Conservation (phyloP, 2,888 invertebrate species). For the Leucoma salicis region DNA sequence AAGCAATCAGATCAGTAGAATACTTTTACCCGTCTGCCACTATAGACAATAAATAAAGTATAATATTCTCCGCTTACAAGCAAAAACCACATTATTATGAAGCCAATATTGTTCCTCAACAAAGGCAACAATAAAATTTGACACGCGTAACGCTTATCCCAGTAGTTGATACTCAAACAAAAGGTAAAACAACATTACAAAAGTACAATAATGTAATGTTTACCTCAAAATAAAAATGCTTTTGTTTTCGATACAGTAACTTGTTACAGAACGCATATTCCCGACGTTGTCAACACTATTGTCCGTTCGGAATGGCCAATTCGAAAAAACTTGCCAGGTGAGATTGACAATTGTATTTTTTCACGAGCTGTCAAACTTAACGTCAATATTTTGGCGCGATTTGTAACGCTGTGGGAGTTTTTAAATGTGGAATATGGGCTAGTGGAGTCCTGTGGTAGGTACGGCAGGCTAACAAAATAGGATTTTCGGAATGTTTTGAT, state of each 20-base stretch:
- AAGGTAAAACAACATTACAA: constrained; percentile 31
- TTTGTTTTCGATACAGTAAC: neutral
- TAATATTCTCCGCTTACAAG: neutral
- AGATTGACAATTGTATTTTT: constrained; percentile 47
- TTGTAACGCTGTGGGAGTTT: constrained; percentile 66
- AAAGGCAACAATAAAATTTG: constrained; percentile 16
- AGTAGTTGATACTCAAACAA: constrained; percentile 31
- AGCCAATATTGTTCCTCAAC: neutral
- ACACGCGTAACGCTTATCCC: constrained; percentile 41
- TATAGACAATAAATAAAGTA: neutral
- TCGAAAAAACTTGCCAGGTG: constrained; percentile 43
- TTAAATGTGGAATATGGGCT: constrained; percentile 18
- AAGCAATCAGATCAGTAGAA: no score
- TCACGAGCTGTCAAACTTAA: constrained; percentile 58
- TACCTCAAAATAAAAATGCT: constrained; percentile 19
- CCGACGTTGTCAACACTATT: constrained; percentile 49
- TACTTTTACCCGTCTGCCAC: no score
- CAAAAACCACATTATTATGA: neutral
- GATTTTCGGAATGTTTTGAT: constrained; percentile 19
- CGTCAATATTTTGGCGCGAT: constrained; percentile 76
- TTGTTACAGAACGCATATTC: constrained; percentile 45
- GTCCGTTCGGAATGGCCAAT: neutral
- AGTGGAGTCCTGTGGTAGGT: constrained; percentile 13
- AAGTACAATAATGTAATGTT: constrained; percentile 12
- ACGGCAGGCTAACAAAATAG: constrained; percentile 14